Evolutionary conservation across 30 jellyfish, hydroid and myxozoan genomes (phyloP).

Genomic region (Nemopilema nomurai): DNA sequence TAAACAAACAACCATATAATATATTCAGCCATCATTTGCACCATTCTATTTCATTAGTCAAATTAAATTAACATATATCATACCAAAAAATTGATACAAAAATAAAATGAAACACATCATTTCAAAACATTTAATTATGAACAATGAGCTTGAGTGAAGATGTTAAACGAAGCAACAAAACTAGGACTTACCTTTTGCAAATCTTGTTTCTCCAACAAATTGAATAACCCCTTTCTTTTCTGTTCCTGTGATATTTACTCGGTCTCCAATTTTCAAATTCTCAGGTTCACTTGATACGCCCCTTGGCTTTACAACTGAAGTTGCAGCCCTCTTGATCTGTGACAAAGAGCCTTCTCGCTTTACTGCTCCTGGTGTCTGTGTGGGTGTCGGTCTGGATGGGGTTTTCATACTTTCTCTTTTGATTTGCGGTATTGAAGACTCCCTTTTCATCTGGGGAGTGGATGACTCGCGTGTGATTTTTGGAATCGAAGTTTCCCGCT

Average conservation of each 20-base stretch:
- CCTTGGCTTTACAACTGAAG: slow-evolving; percentile 79
- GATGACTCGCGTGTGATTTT: slow-evolving; percentile 69
- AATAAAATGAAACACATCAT: too few relatives aligned
- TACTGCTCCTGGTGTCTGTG: slow-evolving; percentile 58
- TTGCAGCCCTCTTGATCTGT: slow-evolving; percentile 55
- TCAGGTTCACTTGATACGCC: slow-evolving; percentile 49
- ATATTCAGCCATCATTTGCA: too few relatives aligned
- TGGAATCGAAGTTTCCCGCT: slow-evolving; percentile 74
- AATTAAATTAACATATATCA: too few relatives aligned
- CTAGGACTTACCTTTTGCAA: slow-evolving; percentile 85
- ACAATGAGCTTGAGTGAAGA: too few relatives aligned
- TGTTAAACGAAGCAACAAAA: too few relatives aligned
- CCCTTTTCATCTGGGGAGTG: slow-evolving; percentile 49
- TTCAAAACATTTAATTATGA: too few relatives aligned
- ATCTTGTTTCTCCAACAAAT: slow-evolving; percentile 93
- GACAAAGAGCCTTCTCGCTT: slow-evolving; percentile 78
- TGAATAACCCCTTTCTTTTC: slow-evolving; percentile 84
- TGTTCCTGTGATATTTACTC: slow-evolving; percentile 78
- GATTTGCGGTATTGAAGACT: slow-evolving; percentile 53
- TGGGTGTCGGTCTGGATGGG: slow-evolving; percentile 42
- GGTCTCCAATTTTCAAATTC: slow-evolving; percentile 76
- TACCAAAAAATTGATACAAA: too few relatives aligned
- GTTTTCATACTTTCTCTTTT: slow-evolving; percentile 35
- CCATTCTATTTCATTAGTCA: too few relatives aligned
- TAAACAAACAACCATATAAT: too few relatives aligned